Evolutionary conservation across 2,888 invertebrate genomes (phyloP).

Genomic region (Idaea straminata): DNA sequence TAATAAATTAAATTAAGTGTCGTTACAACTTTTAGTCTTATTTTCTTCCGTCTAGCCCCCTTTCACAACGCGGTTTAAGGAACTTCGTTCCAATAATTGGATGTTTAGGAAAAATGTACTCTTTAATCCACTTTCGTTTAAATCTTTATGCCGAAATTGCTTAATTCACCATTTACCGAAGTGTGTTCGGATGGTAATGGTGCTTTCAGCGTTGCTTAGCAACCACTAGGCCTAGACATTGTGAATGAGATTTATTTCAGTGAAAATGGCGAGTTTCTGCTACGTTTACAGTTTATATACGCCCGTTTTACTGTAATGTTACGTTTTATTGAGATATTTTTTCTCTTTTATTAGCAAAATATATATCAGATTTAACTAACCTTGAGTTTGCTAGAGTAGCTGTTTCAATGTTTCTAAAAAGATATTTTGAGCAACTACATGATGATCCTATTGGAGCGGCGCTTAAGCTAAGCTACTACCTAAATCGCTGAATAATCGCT

Average conservation of each 20-base stretch:
- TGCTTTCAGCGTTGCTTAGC: constrained; percentile 40
- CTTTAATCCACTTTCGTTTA: no score
- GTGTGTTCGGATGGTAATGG: constrained; percentile 43
- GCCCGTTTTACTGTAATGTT: not conserved
- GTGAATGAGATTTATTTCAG: constrained; percentile 32
- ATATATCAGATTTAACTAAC: not conserved
- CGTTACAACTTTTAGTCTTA: no score
- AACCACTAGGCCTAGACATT: constrained; percentile 28
- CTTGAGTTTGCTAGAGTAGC: not conserved
- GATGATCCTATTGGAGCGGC: no score
- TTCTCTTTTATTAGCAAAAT: not conserved
- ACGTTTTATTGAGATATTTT: not conserved
- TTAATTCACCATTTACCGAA: constrained; percentile 43
- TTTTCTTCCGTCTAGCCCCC: no score
- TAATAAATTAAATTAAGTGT: no score
- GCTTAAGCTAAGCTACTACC: no score
- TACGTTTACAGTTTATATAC: not conserved
- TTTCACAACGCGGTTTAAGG: no score
- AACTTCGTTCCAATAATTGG: no score
- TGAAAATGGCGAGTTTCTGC: constrained; percentile 16
- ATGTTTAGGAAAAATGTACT: no score
- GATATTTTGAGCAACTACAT: no score
- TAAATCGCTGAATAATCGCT: no score
- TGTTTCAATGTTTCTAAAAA: not conserved
- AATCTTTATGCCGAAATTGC: constrained; percentile 37